Base-by-base conservation (phyloP, 2,888 invertebrate species). In the Hybos culiciformis region DNA sequence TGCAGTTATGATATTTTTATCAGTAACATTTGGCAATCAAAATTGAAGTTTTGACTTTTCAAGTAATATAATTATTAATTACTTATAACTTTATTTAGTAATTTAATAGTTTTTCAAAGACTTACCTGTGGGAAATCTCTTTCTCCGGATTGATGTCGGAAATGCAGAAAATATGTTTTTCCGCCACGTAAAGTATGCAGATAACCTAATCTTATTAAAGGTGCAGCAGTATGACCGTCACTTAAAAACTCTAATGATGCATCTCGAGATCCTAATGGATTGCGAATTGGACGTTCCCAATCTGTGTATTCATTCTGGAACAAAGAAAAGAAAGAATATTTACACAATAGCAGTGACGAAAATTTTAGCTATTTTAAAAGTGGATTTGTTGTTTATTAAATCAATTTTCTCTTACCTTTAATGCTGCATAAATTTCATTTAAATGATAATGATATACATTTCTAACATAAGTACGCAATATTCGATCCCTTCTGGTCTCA, bases 401-500 rank as follows among this genome's bases (percentile, higher is more conserved):
- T 12, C 4, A 18, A 12, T 41, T 6, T 5, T 14, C 21, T 20
- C 4, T 15, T 40, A 67, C 67, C 63, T 74, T 74, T 54, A 94
- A 73, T 42, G 93, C 91, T 41, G 92, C 90, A 67, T 88, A 87
- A 59, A 90, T 90, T 71, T 94, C 93, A 68, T 90, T 91, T 54
- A 93, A 75, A 68, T 96, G 94, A 69, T 84, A 96, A 61, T 85
- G 83, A 69, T 87, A 96, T 45, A 92, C 82, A 70, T 96, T 96
- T 51, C 93, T 77, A 49, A 94, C 92, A 67, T 87, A 85, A 39
- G 91, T 92, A 69, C 94, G 74, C 54, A 90, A 72, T 60, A 88
- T 86, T 47, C 86, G 76, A 67, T 90, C 88, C 48, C 87, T 73
- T 46, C 85, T 73, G 50, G 84, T 84, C 68, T 88, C 86, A 67